A percentile compares a stretch with the other conserved stretches of the same genome.
phyloP scores from a whole-genome alignment of 1,140 invertebrate genomes.

The Pemphigus obesinymphae region DNA sequence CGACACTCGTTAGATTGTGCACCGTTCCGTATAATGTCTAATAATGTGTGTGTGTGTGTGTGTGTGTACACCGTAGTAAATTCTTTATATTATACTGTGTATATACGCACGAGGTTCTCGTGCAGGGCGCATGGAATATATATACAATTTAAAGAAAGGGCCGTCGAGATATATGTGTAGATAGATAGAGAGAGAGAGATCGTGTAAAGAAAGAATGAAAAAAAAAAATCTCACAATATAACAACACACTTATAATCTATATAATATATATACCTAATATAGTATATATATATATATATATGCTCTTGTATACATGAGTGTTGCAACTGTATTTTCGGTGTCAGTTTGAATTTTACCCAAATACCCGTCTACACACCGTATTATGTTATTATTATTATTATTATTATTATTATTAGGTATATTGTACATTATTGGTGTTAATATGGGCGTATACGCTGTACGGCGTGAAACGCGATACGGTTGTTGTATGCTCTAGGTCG shows the following conservation, averaged over 20 bases:
- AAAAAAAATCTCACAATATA: not conserved
- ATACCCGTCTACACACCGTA: not conserved
- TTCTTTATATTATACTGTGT: not conserved
- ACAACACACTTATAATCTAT: not conserved
- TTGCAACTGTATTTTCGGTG: not conserved
- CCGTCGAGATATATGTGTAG: too few relatives aligned
- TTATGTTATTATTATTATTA: not conserved
- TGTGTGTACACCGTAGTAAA: not conserved
- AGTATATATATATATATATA: not conserved
- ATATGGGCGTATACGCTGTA: not conserved
- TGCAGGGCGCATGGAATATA: not conserved
- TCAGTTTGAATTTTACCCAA: not conserved
- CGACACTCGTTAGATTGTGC: not conserved
- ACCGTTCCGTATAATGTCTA: not conserved
- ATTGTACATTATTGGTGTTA: not conserved
- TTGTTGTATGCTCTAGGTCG: not conserved
- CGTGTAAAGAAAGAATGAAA: not conserved
- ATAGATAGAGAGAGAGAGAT: not conserved
- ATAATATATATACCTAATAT: not conserved
- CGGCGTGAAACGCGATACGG: conserved; percentile 1
- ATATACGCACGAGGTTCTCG: too few relatives aligned
- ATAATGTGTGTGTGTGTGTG: not conserved
- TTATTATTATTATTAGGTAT: not conserved
- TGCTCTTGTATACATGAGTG: not conserved
- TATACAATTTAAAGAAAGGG: not conserved